Percentiles rank a stretch among this genome's conserved stretches.
Conservation (phyloP, 1,140 invertebrate species). For the Hylaeus volcanicus region DNA sequence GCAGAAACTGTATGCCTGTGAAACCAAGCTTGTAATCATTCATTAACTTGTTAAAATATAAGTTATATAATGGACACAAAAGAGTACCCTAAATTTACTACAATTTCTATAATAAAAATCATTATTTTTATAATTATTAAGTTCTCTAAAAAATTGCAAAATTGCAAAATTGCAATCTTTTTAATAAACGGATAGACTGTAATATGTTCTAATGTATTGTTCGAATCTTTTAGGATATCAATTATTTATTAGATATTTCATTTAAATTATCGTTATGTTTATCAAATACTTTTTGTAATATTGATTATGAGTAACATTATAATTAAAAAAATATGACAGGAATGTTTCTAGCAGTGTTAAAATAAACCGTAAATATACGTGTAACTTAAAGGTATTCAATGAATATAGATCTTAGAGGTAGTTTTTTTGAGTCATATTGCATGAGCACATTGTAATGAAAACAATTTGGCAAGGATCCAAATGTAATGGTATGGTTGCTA, state of each 20-base stretch:
- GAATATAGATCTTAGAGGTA: neutral
- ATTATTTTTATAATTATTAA: neutral
- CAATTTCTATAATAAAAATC: neutral
- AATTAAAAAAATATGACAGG: neutral
- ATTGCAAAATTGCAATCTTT: neutral
- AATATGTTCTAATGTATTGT: neutral
- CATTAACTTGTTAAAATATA: conserved; percentile 28
- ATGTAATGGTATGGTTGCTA: conserved; percentile 27
- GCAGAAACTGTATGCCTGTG: conserved; percentile 52
- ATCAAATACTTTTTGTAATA: conserved; percentile 3
- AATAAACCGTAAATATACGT: neutral
- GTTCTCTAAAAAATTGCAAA: neutral
- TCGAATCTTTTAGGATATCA: neutral
- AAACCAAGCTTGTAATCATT: conserved; percentile 30
- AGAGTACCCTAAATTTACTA: neutral
- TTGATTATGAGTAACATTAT: conserved; percentile 1
- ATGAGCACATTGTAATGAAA: conserved; percentile 47
- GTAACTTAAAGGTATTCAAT: neutral
- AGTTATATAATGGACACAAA: neutral
- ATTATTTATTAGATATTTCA: neutral
- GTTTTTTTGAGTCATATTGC: conserved; percentile 17
- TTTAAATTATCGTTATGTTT: neutral
- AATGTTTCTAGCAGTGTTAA: neutral
- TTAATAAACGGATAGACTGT: neutral
- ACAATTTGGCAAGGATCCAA: conserved; percentile 59